Evolutionary conservation across 2,797 vertebrate genomes (phyloP).

Genomic region (Chelon auratus): DNA sequence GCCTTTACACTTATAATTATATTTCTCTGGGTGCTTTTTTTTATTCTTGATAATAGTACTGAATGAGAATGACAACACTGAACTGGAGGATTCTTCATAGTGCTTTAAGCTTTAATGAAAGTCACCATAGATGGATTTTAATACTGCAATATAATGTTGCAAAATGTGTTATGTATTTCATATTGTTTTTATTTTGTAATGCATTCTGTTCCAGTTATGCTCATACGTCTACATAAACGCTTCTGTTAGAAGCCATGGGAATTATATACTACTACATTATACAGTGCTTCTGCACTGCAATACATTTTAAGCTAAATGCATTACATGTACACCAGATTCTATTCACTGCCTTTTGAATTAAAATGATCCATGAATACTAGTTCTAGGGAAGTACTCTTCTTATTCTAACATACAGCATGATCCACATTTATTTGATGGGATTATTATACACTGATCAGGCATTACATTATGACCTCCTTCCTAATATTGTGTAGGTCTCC

Average conservation of each 20-base stretch:
- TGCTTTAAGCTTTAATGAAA: slow-evolving; percentile 40
- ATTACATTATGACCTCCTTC: no score
- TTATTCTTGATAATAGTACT: slow-evolving; percentile 8
- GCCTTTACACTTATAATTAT: slow-evolving; percentile 41
- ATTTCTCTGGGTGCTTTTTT: slow-evolving; percentile 14
- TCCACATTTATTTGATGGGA: not conserved
- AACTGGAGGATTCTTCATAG: slow-evolving; percentile 4
- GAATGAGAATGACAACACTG: not conserved
- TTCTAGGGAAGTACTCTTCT: not conserved
- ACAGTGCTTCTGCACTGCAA: not conserved
- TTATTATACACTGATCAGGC: no score
- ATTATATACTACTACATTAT: not conserved
- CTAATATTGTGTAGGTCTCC: no score
- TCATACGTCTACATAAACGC: not conserved
- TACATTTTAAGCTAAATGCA: not conserved
- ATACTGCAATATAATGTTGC: not conserved
- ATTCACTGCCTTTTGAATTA: not conserved
- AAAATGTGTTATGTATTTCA: not conserved
- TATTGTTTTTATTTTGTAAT: not conserved
- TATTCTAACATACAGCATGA: not conserved
- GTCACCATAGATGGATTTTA: slow-evolving; percentile 18
- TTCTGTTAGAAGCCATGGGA: not conserved
- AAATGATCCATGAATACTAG: not conserved
- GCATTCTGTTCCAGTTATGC: not conserved
- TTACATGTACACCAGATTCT: not conserved